Base-by-base conservation (phyloP, 2,888 invertebrate species). In the Creontiades dilutus region DNA sequence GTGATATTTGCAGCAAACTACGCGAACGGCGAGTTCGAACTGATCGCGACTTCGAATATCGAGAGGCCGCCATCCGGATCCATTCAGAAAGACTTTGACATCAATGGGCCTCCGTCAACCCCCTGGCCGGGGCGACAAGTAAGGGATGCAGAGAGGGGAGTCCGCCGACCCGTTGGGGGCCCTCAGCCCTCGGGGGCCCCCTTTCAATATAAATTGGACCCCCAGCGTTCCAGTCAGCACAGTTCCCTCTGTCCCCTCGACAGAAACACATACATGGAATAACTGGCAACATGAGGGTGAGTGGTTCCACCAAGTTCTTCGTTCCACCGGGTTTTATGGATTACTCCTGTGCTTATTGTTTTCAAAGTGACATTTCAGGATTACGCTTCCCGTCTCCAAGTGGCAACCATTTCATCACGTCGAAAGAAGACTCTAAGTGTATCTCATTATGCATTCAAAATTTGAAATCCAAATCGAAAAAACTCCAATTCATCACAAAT, bases 261-360 rank as follows among this genome's bases (percentile, higher is more conserved):
- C 61, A 78, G 37, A 88, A 28, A 27, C 37, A 78, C 76, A 78
- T 55, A 78, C 37, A 88, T 88, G 88, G 88, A 88, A 88, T 88
- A 88, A 88, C 88, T 78, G 88, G 80, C 88, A 88, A 28, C 88
- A 88, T 88, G 88, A 88, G 88, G 78, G 88, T 88, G 88, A 88
- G 88, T 88, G 19, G 16, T 28, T 23, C 68, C n/a, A 68, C 57
- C 14, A 57, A 68, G 68, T 68, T 68, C 68, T 68, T 68, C 68
- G 68, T 37, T 23, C 68, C 23, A 23, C 23, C 5, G 23, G 23
- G 23, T 68, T 68, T 68, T 48, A 19, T 68, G 68, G 68, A 68
- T 68, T 68, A 61, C 61, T 19, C 19, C 23, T 23, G 68, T 23
- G 68, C 12, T 19, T 68, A 23, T 68, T 19, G 23, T 37, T 76